Base-by-base conservation (phyloP, 2,113 vertebrate genomes). In the Eublepharis macularius region DNA sequence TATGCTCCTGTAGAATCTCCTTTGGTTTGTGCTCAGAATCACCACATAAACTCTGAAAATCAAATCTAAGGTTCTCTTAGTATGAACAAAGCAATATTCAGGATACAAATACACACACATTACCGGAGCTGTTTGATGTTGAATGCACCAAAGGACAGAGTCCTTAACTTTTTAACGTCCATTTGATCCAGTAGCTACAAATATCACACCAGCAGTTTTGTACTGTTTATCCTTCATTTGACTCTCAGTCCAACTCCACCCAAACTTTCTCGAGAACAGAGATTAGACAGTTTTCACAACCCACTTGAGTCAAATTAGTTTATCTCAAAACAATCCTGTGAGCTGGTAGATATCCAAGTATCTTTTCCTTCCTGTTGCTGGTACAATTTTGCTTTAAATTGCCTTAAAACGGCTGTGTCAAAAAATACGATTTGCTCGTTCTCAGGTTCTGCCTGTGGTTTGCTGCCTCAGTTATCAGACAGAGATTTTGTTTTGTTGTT, bases 341-440 rank as follows among this genome's bases (percentile, higher is more conserved):
- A 65, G 17, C 65, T 82, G 75, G 10, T n/a, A 85, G 47, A 76
- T 2, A 13, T 1, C 29, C 81, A 81, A 85, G 88, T 91, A 66
- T 76, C 16, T 89, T 77, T 68, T 16, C 4, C 85, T 84, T 85
- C 66, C 29, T 85, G 39, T 51, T 74, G 24, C n/a, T n/a, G n/a
- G n/a, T n/a, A n/a, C n/a, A n/a, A n/a, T n/a, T n/a, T n/a, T n/a
- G n/a, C n/a, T n/a, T n/a, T n/a, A n/a, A n/a, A n/a, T n/a, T n/a
- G n/a, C n/a, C n/a, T 83, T 66, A 6, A 32, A 0, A 6, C 1
- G 5, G 74, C 43, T 76, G 83, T 24, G 73, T 32, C 86, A 47
- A 85, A 86, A 68, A 29, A 75, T 4, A 24, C 83, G 24, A 60
- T 81, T 65, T 89, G 47, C 81, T n/a, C n/a, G n/a, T n/a, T n/a